Evolutionary conservation across 2,113 vertebrate genomes (phyloP).

Genomic region (Pavo muticus): DNA sequence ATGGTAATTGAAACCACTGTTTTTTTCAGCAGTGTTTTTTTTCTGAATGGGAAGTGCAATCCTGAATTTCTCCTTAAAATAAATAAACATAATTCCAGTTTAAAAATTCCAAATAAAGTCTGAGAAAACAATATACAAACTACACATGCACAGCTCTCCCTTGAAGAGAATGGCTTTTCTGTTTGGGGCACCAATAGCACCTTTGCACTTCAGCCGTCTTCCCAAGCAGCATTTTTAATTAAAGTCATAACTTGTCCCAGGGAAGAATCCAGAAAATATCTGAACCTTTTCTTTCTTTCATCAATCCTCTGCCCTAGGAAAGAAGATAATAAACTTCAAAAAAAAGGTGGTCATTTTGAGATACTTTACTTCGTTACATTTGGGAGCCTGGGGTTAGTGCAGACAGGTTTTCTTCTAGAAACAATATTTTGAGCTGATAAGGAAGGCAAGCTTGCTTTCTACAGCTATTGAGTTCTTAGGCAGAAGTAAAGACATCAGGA

Average conservation of each 20-base stretch:
- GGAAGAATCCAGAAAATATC: slow-evolving; percentile 41
- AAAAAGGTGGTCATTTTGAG: background rate
- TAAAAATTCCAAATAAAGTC: background rate
- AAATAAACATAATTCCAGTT: background rate
- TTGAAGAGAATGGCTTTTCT: background rate
- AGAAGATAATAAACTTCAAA: slow-evolving; percentile 24
- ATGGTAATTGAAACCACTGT: background rate
- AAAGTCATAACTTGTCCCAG: slow-evolving; percentile 9
- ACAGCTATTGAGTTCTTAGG: background rate
- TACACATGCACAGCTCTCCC: background rate
- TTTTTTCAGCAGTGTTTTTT: background rate
- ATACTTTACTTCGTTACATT: background rate
- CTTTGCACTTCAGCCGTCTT: slow-evolving; percentile 15
- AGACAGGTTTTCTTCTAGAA: background rate
- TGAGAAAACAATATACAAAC: background rate
- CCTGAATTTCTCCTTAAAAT: background rate
- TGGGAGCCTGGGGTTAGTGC: background rate
- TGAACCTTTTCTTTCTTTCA: background rate
- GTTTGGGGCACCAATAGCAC: background rate
- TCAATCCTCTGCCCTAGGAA: slow-evolving; percentile 14
- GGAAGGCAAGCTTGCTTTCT: background rate
- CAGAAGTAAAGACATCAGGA: background rate
- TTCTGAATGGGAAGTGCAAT: background rate
- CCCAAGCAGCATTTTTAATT: slow-evolving; percentile 33
- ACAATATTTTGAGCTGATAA: background rate